Conservation (phyloP, 2,113 vertebrate species). For the Silurus asotus region DNA sequence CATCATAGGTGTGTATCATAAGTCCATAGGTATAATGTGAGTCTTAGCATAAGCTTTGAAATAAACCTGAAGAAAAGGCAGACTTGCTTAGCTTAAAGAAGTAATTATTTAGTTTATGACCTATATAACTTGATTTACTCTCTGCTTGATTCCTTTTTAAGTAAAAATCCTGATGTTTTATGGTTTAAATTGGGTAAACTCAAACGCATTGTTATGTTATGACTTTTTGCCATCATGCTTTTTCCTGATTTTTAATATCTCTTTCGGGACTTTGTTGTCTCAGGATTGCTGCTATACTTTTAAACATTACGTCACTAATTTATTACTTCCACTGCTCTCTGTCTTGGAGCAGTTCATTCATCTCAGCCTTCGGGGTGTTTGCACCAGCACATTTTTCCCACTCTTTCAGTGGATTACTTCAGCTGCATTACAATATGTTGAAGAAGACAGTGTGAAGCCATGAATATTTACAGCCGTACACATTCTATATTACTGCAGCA, state of each 20-base stretch:
- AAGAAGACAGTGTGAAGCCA: background rate
- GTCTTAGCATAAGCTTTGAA: background rate
- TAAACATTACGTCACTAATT: background rate
- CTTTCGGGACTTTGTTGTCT: background rate
- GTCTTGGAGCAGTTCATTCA: background rate
- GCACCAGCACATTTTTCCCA: slow-evolving; percentile 7
- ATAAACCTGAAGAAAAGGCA: background rate
- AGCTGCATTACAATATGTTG: background rate
- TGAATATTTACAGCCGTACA: slow-evolving; percentile 1
- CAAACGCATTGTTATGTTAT: background rate
- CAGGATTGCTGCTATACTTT: background rate
- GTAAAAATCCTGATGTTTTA: slow-evolving; percentile 20
- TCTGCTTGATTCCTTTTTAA: background rate
- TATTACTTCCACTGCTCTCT: slow-evolving; percentile 2
- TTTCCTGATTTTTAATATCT: background rate
- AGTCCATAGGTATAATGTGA: background rate
- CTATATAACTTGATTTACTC: background rate
- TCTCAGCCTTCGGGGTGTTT: background rate
- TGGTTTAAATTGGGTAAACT: background rate
- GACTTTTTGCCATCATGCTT: background rate
- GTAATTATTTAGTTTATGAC: background rate
- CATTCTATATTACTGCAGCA: background rate
- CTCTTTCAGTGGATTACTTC: background rate
- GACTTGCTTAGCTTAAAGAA: background rate
- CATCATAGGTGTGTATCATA: background rate